phyloP scores from a whole-genome alignment of 2,888 invertebrate species.

The Andrena minutula region DNA sequence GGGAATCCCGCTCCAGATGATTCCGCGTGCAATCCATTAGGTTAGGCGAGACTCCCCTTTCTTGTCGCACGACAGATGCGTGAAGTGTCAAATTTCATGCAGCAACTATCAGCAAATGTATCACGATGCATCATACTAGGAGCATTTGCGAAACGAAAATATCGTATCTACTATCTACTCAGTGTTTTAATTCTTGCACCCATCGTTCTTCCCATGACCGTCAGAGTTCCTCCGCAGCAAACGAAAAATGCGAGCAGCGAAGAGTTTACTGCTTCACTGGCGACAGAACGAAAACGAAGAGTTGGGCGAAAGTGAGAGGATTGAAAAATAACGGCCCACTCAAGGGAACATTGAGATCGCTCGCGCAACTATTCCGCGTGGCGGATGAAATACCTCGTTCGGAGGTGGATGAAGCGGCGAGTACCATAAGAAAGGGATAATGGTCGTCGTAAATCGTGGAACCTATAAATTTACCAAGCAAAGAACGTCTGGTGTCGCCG shows the following conservation, averaged over 20 bases:
- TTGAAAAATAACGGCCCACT: background rate
- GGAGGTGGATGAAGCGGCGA: constrained; percentile 2
- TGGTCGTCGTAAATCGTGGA: constrained; percentile 26
- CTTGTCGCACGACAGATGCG: constrained; percentile 20
- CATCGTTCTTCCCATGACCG: background rate
- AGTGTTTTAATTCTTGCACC: constrained; percentile 8
- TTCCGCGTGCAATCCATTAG: constrained; percentile 44
- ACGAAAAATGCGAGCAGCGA: background rate
- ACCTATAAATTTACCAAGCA: constrained; percentile 25
- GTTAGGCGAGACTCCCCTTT: constrained; percentile 1
- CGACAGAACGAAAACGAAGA: background rate
- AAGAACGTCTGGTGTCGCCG: constrained; percentile 20
- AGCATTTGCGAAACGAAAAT: background rate
- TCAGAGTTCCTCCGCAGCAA: background rate
- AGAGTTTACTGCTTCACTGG: background rate
- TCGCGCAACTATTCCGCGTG: background rate
- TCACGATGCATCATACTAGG: background rate
- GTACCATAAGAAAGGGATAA: constrained; percentile 4
- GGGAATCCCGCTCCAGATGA: constrained; percentile 7
- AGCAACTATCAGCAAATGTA: background rate
- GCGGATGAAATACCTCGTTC: constrained; percentile 8
- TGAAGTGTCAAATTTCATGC: constrained; percentile 34
- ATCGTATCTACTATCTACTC: background rate
- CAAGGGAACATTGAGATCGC: background rate
- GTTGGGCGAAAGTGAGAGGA: background rate